phyloP scores from a whole-genome alignment of 1,140 invertebrate genomes.

The Drosophila funebris region DNA sequence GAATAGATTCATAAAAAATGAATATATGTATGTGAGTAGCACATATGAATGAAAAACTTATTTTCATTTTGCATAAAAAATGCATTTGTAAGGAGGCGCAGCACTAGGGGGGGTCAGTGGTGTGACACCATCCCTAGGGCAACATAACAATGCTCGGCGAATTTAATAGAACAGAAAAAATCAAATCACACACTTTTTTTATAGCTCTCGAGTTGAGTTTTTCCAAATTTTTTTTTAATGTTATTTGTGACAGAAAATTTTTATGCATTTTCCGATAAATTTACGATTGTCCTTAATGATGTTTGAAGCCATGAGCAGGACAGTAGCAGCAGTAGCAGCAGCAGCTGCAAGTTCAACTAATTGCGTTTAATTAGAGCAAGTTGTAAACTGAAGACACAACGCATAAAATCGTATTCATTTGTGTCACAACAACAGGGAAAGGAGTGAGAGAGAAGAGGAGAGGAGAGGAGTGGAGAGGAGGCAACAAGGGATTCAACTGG shows the following conservation, averaged over 20 bases:
- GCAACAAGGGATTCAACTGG: background rate
- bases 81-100: slow-evolving; percentile 40
- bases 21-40: background rate
- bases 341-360: slow-evolving; percentile 40
- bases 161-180: slow-evolving; percentile 24
- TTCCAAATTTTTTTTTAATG: slow-evolving; percentile 53
- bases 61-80: slow-evolving; percentile 59
- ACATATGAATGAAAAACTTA: slow-evolving; percentile 20
- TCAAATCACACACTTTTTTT: slow-evolving; percentile 45
- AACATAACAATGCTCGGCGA: slow-evolving; percentile 7
- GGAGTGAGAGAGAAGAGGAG: slow-evolving; percentile 2
- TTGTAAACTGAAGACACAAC: slow-evolving; percentile 34
- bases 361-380: slow-evolving; percentile 51
- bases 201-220: slow-evolving; percentile 13
- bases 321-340: slow-evolving; percentile 44
- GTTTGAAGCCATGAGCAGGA: slow-evolving; percentile 17
- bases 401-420: slow-evolving; percentile 28
- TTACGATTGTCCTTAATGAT: slow-evolving; percentile 39
- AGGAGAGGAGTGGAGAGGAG: background rate
- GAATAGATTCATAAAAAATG: slow-evolving; percentile 61
- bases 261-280: slow-evolving; percentile 63
- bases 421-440: slow-evolving; percentile 37
- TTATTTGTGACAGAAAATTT: slow-evolving; percentile 57
- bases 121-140: slow-evolving; percentile 17
- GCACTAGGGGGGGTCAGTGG: background rate